Percentiles rank a stretch among this genome's conserved stretches.
Evolutionary conservation across 2,113 vertebrate genomes (phyloP).

Genomic region (Dipodomys spectabilis): DNA sequence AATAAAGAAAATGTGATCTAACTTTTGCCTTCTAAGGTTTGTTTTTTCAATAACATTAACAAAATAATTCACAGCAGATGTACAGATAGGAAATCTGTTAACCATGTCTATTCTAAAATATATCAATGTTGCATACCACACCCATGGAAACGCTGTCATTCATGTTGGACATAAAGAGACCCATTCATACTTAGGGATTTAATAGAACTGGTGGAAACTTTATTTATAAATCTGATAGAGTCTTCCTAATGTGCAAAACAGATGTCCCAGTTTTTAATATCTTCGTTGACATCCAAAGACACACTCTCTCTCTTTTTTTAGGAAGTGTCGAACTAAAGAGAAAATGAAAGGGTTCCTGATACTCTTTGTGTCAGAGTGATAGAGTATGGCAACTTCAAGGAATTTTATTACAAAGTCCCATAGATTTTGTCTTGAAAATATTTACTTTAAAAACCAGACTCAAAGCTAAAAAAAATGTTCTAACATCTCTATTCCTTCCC

Average conservation of each 20-base stretch:
- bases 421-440: not conserved
- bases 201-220: slow-evolving; percentile 28
- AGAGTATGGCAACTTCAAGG: not conserved
- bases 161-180: slow-evolving; percentile 21
- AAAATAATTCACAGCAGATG: not conserved
- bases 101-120: slow-evolving; percentile 14
- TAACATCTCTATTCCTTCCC: not conserved
- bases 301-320: not conserved
- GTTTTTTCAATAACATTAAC: not conserved
- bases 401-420: slow-evolving; percentile 9
- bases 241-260: slow-evolving; percentile 32
- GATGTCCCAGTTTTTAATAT: not conserved
- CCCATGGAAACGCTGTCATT: slow-evolving; percentile 46
- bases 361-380: not conserved
- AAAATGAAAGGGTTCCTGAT: not conserved
- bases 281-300: not conserved
- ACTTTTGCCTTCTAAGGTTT: slow-evolving; percentile 3
- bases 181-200: slow-evolving; percentile 59
- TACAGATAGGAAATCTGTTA: slow-evolving; percentile 42
- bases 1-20: not conserved
- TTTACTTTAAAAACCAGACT: not conserved
- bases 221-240: slow-evolving; percentile 60
- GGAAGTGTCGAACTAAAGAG: not conserved
- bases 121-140: slow-evolving; percentile 29
- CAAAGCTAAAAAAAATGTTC: not conserved